These are phyloP conservation scores for Cheiracanthium punctorium DNA, from an alignment of 2,888 invertebrate species.

Conservation along the genomic window DNA sequence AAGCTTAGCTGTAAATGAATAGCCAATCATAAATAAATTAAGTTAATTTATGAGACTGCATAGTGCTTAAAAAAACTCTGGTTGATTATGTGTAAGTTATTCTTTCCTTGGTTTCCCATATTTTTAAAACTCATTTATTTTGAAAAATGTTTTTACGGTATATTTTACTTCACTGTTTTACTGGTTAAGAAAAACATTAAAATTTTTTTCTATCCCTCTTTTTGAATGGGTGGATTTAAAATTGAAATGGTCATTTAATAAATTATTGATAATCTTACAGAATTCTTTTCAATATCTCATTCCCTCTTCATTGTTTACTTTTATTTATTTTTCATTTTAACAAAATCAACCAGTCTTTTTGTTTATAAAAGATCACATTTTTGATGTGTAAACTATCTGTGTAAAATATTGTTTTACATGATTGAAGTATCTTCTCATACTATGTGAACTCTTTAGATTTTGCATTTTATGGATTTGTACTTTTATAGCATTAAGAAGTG, in stretches of 20 bases:
- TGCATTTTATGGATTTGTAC: conserved; percentile 13
- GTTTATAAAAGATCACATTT: background rate
- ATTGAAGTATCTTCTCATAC: background rate
- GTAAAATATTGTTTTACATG: background rate
- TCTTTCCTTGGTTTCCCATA: too few species aligned
- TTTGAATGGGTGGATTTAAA: too few species aligned
- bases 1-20: conserved; percentile 8
- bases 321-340: background rate
- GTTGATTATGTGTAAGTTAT: too few species aligned
- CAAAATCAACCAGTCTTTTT: conserved; percentile 1
- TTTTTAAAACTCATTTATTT: too few species aligned
- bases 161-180: too few species aligned
- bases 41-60: background rate
- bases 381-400: background rate
- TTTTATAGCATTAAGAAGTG: conserved; percentile 1
- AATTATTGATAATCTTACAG: too few species aligned
- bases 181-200: too few species aligned
- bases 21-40: background rate
- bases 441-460: background rate
- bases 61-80: background rate
- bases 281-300: too few species aligned
- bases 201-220: too few species aligned
- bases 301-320: background rate
- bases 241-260: too few species aligned
- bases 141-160: too few species aligned